Evolutionary conservation across 2,888 invertebrate species (phyloP).

Genomic region (Cryptus armator): DNA sequence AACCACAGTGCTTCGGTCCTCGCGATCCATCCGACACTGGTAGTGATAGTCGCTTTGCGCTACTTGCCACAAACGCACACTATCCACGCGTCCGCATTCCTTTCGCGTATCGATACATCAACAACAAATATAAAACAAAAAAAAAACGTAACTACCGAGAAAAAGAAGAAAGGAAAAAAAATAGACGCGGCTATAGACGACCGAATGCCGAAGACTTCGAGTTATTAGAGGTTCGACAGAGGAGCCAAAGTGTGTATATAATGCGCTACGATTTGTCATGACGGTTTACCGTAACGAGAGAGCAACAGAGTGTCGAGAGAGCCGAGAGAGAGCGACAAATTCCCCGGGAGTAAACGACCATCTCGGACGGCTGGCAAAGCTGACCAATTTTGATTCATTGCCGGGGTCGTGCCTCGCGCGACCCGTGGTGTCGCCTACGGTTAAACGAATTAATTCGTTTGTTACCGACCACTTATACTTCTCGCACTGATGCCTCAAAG

Average conservation of each 20-base stretch:
- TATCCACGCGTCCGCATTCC: slow-evolving; percentile 41
- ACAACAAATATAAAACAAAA: neutral
- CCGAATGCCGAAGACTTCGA: neutral
- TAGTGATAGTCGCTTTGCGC: slow-evolving; percentile 6
- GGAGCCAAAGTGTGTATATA: neutral
- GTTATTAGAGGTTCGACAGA: neutral
- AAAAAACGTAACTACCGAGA: neutral
- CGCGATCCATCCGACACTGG: neutral
- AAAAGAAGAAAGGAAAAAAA: neutral
- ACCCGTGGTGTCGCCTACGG: slow-evolving; percentile 73
- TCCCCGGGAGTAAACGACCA: slow-evolving; percentile 1
- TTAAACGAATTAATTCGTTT: slow-evolving; percentile 78
- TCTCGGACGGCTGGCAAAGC: slow-evolving; percentile 25
- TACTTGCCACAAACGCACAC: neutral
- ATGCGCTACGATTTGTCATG: slow-evolving; percentile 22
- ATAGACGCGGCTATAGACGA: neutral
- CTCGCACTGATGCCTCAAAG: neutral
- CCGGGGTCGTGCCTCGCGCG: slow-evolving; percentile 74
- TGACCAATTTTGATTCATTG: slow-evolving; percentile 77
- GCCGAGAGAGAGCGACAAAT: neutral
- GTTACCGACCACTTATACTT: slow-evolving; percentile 54
- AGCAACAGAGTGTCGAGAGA: neutral
- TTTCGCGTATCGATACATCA: neutral
- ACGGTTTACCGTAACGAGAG: neutral
- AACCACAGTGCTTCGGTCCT: neutral